Base-by-base conservation (phyloP, 2,113 vertebrate genomes). In the Psilopogon haemacephalus region DNA sequence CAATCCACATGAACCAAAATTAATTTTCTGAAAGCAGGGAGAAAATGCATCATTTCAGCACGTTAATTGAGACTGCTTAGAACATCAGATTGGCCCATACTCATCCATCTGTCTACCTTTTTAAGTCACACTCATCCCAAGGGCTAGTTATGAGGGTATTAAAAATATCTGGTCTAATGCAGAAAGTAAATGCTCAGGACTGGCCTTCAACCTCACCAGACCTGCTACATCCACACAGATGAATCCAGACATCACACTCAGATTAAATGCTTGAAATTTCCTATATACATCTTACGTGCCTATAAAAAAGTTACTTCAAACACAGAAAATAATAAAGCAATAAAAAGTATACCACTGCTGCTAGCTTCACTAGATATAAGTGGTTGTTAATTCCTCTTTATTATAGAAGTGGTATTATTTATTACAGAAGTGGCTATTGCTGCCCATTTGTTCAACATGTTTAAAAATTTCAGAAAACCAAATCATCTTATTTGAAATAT, bases 11-110 rank as follows among this genome's bases (percentile, higher is more conserved):
- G 75, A 94, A 92, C n/a, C 81, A 92, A 94, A 88, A 87, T 63
- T 79, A 90, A 79, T 79, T 90, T 95, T 92, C 95, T 85, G 89
- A 91, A 89, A 92, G 87, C 60, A 89, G 93, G 60, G 87, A 95
- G 81, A 94, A 96, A 90, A 94, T 70, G 63, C 33, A 93, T 90
- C 63, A 91, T 82, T 96, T 89, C 84, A 94, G 74, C 74, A 91
- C 81, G 79, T 44, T 64, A 83, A 84, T 13, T 65, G 75, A 92
- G 71, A 80, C 9, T 5, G 71, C 84, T 90, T 26, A 92, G 71
- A 89, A 87, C 68, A 84, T 72, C 48, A 90, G 73, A 75, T 60
- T 56, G 84, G 87, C 56, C 27, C 30, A 42, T 21, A 23, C 46
- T 93, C 50, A 86, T 82, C 77, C 74, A 84, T 84, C 77, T 84